Evolutionary conservation across 92 coral and sea anemone genomes (phyloP).

Genomic region (Epizoanthus stellaris): DNA sequence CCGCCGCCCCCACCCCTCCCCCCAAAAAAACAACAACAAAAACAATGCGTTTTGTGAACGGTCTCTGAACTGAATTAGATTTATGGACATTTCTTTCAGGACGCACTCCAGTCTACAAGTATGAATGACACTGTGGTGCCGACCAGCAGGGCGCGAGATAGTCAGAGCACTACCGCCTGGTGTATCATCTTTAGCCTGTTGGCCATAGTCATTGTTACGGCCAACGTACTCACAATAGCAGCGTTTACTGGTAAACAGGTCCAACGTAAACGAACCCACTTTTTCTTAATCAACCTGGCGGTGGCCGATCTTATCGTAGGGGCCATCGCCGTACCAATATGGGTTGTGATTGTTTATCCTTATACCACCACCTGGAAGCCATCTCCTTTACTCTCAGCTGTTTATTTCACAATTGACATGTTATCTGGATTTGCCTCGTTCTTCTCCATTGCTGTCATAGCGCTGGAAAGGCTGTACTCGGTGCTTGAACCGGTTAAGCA

Average conservation of each 20-base stretch:
- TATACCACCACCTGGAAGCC: conserved; percentile 13
- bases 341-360: background rate
- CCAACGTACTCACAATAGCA: conserved; percentile 17
- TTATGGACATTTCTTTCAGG: too few relatives aligned
- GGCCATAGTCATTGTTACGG: conserved; percentile 3
- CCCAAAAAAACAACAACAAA: too few relatives aligned
- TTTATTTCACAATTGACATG: conserved; percentile 40
- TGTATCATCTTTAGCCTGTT: conserved; percentile 6
- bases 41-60: too few relatives aligned
- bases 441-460: conserved; percentile 29
- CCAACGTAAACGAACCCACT: conserved; percentile 35
- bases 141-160: too few relatives aligned
- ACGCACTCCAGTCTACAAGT: too few relatives aligned
- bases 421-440: conserved; percentile 28
- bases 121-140: too few relatives aligned
- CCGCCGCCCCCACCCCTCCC: too few relatives aligned
- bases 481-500: conserved; percentile 13
- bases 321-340: background rate
- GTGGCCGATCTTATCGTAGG: conserved; percentile 34
- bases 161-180: background rate
- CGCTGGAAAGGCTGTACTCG: conserved; percentile 32
- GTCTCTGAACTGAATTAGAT: too few relatives aligned
- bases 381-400: background rate
- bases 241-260: conserved; percentile 18
- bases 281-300: conserved; percentile 19